Evolutionary conservation across 1,140 invertebrate genomes (phyloP), one percentile per base, ranked within the genome.

Genomic region (Maconellicoccus hirsutus): DNA sequence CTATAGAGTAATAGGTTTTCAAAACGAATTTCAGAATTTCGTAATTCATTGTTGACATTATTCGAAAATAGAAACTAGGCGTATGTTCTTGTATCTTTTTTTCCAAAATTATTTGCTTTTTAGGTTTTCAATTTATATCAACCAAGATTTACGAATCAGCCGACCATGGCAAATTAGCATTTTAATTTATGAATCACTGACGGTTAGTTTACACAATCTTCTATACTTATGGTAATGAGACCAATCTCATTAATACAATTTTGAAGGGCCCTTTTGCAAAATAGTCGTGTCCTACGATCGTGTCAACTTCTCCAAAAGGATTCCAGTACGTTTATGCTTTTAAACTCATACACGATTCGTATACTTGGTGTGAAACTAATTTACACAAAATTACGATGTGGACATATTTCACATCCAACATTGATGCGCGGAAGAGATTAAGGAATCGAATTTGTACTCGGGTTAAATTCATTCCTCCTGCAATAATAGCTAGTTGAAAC

Each of bases 141-240:
- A 33, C 29, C 29, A 33, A 33, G 29, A 33, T 33, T 33, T 33
- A 33, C 29, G 29, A 33, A 52, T 52, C n/a, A 14, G 6, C 42
- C 42, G 42, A 16, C n/a, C n/a, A 52, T 2, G 42, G n/a, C 42
- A 16, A 52, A 52, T 52, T 52, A 8, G n/a, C 42, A 19, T 19
- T 52, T 19, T 52, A 52, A 52, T 52, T 52, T 52, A 52, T 52
- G 42, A 52, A 52, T 19, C 42, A 52, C 42, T 16, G 42, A 52
- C 42, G 42, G 42, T 52, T 52, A 19, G 42, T 52, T 52, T 52
- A 52, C 42, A 52, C 42, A 52, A 52, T 52, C 42, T 52, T 52
- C 42, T 52, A 52, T 52, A 52, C 12, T 52, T 52, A 52, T 52
- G 42, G 42, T 52, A 52, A 52, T 52, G 42, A 52, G 42, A 52